Percentiles rank a stretch among this genome's conserved stretches.
These are phyloP conservation scores for Cryptoprocta ferox DNA, from an alignment of 2,797 vertebrate genomes.

Conservation along the genomic window DNA sequence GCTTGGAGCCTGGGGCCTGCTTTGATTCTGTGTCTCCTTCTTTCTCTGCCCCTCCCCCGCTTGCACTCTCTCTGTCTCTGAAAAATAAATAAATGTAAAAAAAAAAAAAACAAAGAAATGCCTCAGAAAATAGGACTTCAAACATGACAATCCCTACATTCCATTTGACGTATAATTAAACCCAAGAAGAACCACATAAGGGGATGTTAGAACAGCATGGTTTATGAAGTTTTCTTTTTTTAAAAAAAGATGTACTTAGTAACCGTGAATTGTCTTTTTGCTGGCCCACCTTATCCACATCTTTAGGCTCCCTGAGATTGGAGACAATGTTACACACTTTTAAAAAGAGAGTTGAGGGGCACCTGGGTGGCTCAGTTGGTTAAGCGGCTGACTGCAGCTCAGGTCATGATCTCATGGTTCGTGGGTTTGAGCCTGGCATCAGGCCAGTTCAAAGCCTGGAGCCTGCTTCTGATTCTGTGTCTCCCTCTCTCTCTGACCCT, in stretches of 20 bases:
- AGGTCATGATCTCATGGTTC: no score
- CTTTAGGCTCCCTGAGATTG: neutral
- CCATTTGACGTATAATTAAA: neutral
- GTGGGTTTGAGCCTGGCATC: no score
- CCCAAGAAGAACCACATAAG: neutral
- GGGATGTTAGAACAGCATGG: neutral
- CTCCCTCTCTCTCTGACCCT: no score
- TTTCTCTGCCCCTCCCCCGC: neutral
- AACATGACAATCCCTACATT: neutral
- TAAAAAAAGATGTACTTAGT: neutral
- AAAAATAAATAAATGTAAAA: neutral
- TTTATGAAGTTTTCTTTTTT: neutral
- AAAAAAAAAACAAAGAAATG: neutral
- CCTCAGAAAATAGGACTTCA: constrained; percentile 1
- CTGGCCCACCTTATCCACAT: neutral
- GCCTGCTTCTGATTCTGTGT: no score
- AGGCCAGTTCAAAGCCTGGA: no score
- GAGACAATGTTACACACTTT: neutral
- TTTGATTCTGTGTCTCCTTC: neutral
- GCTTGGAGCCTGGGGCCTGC: neutral
- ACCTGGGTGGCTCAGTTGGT: no score
- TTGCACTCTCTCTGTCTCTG: neutral
- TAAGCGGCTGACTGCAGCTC: no score
- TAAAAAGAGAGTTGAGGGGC: neutral
- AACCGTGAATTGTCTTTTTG: neutral